These are phyloP conservation scores for Papilio polyxenes DNA, from an alignment of 1,140 invertebrate species.

Conservation along the genomic window DNA sequence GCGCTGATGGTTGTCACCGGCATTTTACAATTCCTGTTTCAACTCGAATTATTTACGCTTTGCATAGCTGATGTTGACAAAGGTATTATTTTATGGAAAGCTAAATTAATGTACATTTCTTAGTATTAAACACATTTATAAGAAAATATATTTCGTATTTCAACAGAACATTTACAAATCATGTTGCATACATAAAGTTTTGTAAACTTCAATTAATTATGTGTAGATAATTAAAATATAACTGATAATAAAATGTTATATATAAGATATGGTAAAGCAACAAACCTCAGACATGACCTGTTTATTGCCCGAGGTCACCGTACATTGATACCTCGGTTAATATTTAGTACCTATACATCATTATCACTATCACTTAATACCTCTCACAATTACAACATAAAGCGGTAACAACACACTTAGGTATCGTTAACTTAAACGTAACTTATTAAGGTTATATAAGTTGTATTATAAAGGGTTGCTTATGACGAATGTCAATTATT, in stretches of 20 bases:
- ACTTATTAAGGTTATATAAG: neutral
- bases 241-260: too few relatives aligned
- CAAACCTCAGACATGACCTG: neutral
- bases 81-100: constrained; percentile 1
- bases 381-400: neutral
- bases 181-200: too few relatives aligned
- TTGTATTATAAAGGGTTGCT: neutral
- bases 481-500: neutral
- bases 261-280: neutral
- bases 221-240: too few relatives aligned
- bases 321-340: neutral
- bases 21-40: constrained; percentile 1
- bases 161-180: neutral
- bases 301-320: neutral
- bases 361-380: neutral
- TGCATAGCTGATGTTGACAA: constrained; percentile 4
- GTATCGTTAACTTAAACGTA: neutral
- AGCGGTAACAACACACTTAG: neutral
- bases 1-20: neutral
- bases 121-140: neutral
- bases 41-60: constrained; percentile 8
- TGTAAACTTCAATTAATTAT: too few relatives aligned
- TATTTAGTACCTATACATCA: neutral
- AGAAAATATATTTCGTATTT: neutral
- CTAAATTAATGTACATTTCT: neutral